These are phyloP conservation scores for Poecilia gillii DNA, from an alignment of 2,797 vertebrate genomes.

Conservation along the genomic window DNA sequence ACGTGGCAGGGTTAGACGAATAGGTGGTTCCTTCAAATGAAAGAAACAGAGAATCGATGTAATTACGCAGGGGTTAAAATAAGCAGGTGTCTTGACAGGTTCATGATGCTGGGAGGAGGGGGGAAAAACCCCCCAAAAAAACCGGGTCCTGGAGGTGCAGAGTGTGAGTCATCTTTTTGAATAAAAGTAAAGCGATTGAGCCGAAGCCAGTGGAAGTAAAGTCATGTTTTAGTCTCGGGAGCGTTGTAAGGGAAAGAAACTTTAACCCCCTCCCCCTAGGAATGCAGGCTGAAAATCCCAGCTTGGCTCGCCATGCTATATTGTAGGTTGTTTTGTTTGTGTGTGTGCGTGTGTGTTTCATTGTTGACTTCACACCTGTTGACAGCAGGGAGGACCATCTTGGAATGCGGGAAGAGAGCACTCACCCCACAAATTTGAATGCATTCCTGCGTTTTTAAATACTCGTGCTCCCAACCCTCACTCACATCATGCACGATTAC, in stretches of 20 bases:
- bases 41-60: slow-evolving; percentile 16
- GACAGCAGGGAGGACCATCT: slow-evolving; percentile 24
- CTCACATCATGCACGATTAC: slow-evolving; percentile 54
- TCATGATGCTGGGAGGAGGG: slow-evolving; percentile 3
- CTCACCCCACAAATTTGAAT: slow-evolving; percentile 20
- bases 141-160: slow-evolving; percentile 31
- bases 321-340: slow-evolving; percentile 18
- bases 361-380: slow-evolving; percentile 60
- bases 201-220: slow-evolving; percentile 25
- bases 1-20: slow-evolving; percentile 33
- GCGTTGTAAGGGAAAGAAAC: slow-evolving; percentile 22
- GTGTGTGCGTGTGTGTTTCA: not conserved
- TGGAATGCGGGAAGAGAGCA: slow-evolving; percentile 3
- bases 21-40: slow-evolving; percentile 23
- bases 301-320: slow-evolving; percentile 19
- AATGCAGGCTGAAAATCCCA: slow-evolving; percentile 56
- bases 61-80: slow-evolving; percentile 4
- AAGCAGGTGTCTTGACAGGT: slow-evolving; percentile 36
- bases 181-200: slow-evolving; percentile 19
- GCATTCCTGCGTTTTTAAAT: slow-evolving; percentile 35
- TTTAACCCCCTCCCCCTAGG: slow-evolving; percentile 32
- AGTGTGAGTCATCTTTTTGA: slow-evolving; percentile 34
- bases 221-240: slow-evolving; percentile 38
- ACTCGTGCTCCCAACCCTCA: slow-evolving; percentile 31
- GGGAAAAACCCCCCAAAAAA: not conserved